These are phyloP conservation scores for Orientallactaga bullata DNA, from an alignment of 2,113 vertebrate genomes.

Conservation along the genomic window DNA sequence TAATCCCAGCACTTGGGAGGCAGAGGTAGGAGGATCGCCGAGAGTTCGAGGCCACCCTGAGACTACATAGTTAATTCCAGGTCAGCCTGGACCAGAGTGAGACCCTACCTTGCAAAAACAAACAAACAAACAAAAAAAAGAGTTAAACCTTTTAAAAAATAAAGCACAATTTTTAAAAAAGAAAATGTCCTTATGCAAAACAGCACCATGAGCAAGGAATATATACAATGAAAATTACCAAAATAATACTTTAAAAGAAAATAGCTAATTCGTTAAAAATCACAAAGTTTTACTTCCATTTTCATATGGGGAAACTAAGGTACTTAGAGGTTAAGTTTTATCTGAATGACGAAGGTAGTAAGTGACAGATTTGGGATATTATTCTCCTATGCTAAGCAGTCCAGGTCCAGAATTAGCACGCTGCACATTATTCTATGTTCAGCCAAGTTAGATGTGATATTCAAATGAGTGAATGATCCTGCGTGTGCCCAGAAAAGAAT, in stretches of 20 bases:
- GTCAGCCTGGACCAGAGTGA: too few species aligned
- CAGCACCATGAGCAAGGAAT: background rate
- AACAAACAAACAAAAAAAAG: too few species aligned
- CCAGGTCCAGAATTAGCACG: background rate
- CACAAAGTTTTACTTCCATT: constrained; percentile 24
- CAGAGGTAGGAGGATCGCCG: too few species aligned
- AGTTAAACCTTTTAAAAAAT: too few species aligned
- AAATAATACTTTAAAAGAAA: background rate
- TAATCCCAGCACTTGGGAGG: too few species aligned
- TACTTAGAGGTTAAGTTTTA: background rate
- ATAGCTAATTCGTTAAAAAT: constrained; percentile 30
- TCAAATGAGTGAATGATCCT: background rate
- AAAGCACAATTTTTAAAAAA: too few species aligned
- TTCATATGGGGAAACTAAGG: constrained; percentile 16
- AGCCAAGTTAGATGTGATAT: background rate
- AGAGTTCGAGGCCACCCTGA: too few species aligned
- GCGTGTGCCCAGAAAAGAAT: background rate
- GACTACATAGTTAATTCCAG: too few species aligned
- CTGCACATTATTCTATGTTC: background rate
- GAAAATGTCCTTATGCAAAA: background rate
- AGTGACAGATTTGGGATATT: background rate
- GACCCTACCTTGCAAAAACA: too few species aligned
- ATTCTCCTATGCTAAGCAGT: background rate
- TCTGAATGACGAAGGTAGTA: constrained; percentile 5
- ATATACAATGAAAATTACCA: background rate